Percentiles rank a stretch among this genome's conserved stretches.
Conservation (phyloP, 2,797 vertebrate genomes). For the Linurgus olivaceus region DNA sequence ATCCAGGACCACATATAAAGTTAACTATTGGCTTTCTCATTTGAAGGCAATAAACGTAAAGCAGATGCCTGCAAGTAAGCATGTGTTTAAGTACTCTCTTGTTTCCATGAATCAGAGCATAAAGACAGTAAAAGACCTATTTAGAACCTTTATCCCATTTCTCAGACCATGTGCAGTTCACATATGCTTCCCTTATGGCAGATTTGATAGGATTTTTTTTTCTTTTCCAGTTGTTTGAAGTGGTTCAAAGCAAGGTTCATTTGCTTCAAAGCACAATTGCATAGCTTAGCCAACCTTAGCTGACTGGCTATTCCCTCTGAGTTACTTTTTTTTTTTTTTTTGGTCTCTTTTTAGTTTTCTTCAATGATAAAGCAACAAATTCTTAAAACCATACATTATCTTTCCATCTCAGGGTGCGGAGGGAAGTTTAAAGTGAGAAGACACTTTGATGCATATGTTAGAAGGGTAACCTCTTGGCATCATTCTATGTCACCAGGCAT, state of each 20-base stretch:
- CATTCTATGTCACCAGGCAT: neutral
- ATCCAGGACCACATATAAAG: neutral
- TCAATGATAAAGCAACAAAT: neutral
- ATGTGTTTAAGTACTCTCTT: constrained; percentile 40
- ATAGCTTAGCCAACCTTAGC: neutral
- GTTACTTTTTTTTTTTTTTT: neutral
- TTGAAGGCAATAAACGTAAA: constrained; percentile 8
- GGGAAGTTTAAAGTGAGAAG: neutral
- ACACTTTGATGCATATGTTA: neutral
- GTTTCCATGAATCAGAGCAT: constrained; percentile 41
- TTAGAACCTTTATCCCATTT: constrained; percentile 19
- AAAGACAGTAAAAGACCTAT: constrained; percentile 35
- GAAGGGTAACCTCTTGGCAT: neutral
- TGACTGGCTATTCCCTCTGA: neutral
- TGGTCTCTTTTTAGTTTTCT: neutral
- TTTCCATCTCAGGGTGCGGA: rapidly evolving
- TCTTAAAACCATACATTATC: neutral
- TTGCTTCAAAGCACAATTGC: neutral
- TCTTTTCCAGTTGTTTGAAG: neutral
- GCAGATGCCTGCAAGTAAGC: constrained; percentile 17
- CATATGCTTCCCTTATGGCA: constrained; percentile 19
- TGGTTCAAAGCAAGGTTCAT: neutral
- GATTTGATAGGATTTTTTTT: neutral
- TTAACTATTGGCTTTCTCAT: constrained; percentile 23
- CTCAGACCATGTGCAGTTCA: constrained; percentile 1